Evolutionary conservation across 2,797 vertebrate species (phyloP).

Genomic region (Amphiprion clarkii): DNA sequence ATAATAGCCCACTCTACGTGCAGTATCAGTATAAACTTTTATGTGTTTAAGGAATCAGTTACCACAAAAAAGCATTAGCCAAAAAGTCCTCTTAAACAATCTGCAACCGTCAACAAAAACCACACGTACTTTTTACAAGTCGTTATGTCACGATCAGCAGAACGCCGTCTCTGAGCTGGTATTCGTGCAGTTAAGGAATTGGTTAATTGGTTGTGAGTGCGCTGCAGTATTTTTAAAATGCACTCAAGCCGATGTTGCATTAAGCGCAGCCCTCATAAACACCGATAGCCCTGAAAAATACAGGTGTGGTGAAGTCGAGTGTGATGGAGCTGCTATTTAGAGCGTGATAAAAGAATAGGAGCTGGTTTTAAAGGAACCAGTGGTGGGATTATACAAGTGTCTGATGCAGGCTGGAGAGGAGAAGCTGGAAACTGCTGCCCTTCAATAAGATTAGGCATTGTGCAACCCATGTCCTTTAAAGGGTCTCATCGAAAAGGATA

Average conservation of each 20-base stretch:
- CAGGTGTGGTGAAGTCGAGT: neutral
- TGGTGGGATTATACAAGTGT: conserved; percentile 4
- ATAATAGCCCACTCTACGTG: neutral
- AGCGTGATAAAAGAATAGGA: conserved; percentile 9
- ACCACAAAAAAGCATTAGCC: conserved; percentile 5
- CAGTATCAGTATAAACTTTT: neutral
- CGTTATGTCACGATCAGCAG: conserved; percentile 19
- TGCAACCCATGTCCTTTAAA: conserved; percentile 48
- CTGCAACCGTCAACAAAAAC: conserved; percentile 10
- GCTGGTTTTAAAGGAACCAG: conserved; percentile 44
- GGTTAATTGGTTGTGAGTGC: conserved; percentile 11
- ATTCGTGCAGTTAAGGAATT: conserved; percentile 18
- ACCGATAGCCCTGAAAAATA: conserved; percentile 12
- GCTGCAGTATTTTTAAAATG: conserved; percentile 21
- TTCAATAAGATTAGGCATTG: conserved; percentile 53
- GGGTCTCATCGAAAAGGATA: conserved; percentile 40
- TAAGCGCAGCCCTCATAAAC: conserved; percentile 20
- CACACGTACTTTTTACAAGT: conserved; percentile 7
- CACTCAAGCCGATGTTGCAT: neutral
- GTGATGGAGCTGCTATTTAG: conserved; percentile 2
- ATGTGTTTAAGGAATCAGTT: conserved; percentile 11
- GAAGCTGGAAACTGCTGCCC: conserved; percentile 17
- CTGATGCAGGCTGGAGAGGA: conserved; percentile 14
- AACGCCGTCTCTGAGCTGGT: conserved; percentile 11
- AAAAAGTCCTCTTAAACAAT: conserved; percentile 6